These are phyloP conservation scores for Mesoligia furuncula DNA, from an alignment of 2,888 invertebrate genomes.

Conservation along the genomic window DNA sequence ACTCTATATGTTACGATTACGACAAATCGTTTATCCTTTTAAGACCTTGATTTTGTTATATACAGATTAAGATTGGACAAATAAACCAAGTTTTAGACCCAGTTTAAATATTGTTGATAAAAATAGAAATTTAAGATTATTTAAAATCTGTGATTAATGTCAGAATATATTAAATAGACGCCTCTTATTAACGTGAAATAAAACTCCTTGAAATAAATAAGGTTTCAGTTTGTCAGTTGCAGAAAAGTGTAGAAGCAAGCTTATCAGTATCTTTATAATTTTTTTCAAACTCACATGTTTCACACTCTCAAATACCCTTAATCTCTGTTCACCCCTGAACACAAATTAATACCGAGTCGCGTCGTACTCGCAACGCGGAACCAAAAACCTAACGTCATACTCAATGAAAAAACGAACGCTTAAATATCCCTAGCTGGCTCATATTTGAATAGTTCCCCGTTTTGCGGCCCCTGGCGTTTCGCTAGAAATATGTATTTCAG, in stretches of 20 bases:
- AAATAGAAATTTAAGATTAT: not conserved
- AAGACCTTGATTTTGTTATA: not conserved
- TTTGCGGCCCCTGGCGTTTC: slow-evolving; percentile 70
- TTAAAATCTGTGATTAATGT: not conserved
- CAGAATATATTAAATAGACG: not conserved
- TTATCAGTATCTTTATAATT: not conserved
- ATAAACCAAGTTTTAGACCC: not conserved
- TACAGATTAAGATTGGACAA: not conserved
- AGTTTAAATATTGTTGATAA: not conserved
- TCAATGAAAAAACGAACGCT: slow-evolving; percentile 75
- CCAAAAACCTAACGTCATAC: slow-evolving; percentile 54
- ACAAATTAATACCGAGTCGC: slow-evolving; percentile 12
- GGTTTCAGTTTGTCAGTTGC: too few relatives aligned
- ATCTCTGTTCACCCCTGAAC: not conserved
- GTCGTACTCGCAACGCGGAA: slow-evolving; percentile 40
- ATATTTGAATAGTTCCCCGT: slow-evolving; percentile 80
- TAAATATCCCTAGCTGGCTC: slow-evolving; percentile 72
- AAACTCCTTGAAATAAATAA: not conserved
- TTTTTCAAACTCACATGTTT: not conserved
- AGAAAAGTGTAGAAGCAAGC: too few relatives aligned
- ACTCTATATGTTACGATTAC: slow-evolving; percentile 22
- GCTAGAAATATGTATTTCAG: slow-evolving; percentile 81
- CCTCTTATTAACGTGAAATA: not conserved
- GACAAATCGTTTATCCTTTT: not conserved
- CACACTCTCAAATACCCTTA: not conserved